phyloP scores from a whole-genome alignment of 2,888 invertebrate genomes.

The Drosophila maculinotata region DNA sequence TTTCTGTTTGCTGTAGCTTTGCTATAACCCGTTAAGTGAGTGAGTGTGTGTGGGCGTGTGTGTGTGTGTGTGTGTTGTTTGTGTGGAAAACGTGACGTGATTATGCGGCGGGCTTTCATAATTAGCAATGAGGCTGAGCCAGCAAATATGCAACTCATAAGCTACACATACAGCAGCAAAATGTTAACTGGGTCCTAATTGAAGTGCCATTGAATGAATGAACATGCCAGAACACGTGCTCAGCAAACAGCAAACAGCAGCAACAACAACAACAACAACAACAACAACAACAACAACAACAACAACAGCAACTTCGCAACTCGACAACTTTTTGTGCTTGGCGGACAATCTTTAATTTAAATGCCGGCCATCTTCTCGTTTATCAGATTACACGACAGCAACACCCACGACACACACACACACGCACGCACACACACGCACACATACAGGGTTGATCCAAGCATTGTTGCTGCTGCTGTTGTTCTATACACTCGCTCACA shows the following conservation, averaged over 20 bases:
- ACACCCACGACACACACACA: conserved; percentile 29
- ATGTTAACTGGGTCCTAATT: conserved; percentile 64
- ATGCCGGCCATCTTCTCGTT: conserved; percentile 77
- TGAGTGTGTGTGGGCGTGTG: conserved; percentile 19
- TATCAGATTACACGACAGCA: conserved; percentile 71
- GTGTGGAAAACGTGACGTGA: conserved; percentile 57
- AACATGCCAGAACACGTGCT: conserved; percentile 44
- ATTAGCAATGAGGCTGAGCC: conserved; percentile 65
- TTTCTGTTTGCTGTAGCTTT: background rate
- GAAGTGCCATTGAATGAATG: conserved; percentile 69
- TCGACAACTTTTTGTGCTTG: conserved; percentile 68
- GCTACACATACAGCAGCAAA: conserved; percentile 47
- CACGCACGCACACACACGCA: conserved; percentile 13
- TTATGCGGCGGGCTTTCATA: conserved; percentile 45
- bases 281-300: conserved; percentile 14
- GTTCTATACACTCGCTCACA: conserved; percentile 2
- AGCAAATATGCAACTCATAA: conserved; percentile 63
- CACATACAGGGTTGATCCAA: conserved; percentile 3
- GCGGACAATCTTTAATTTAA: conserved; percentile 79
- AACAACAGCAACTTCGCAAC: conserved; percentile 32
- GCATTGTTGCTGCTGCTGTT: background rate
- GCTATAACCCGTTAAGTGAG: conserved; percentile 3
- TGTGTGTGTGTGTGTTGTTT: conserved; percentile 13
- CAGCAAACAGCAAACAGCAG: conserved; percentile 11
- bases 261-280: conserved; percentile 4